A percentile compares a stretch with the other conserved stretches of the same genome.
Conservation (phyloP, 1,140 invertebrate genomes). For the Habropoda laboriosa region DNA sequence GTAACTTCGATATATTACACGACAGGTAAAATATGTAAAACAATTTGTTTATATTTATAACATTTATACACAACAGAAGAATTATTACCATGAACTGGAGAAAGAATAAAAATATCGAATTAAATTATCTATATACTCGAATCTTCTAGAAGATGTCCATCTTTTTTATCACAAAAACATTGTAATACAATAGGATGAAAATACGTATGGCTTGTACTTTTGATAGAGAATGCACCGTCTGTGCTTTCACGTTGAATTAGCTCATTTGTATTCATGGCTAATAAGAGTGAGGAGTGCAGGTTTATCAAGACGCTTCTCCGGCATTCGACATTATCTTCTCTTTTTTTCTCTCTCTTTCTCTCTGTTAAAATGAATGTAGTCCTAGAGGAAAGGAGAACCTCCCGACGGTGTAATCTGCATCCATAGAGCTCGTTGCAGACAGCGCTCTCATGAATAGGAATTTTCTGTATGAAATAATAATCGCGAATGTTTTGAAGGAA, state of each 20-base stretch:
- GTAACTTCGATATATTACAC: too few relatives aligned
- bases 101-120: too few relatives aligned
- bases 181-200: not conserved
- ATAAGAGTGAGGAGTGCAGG: conserved; percentile 35
- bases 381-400: conserved; percentile 9
- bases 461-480: conserved; percentile 28
- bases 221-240: not conserved
- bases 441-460: conserved; percentile 56
- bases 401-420: conserved; percentile 48
- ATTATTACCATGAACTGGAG: too few relatives aligned
- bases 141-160: not conserved
- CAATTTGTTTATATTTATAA: too few relatives aligned
- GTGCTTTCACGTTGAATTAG: conserved; percentile 30
- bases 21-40: too few relatives aligned
- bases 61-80: too few relatives aligned
- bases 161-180: not conserved
- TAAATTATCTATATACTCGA: too few relatives aligned
- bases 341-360: not conserved
- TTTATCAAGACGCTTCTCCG: conserved; percentile 35
- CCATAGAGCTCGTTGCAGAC: conserved; percentile 23
- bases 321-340: conserved; percentile 39
- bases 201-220: conserved; percentile 1
- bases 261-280: conserved; percentile 48
- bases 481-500: not conserved
- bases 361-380: conserved; percentile 40